Conservation (phyloP, 1,140 invertebrate species). For the Ectropis grisescens region DNA sequence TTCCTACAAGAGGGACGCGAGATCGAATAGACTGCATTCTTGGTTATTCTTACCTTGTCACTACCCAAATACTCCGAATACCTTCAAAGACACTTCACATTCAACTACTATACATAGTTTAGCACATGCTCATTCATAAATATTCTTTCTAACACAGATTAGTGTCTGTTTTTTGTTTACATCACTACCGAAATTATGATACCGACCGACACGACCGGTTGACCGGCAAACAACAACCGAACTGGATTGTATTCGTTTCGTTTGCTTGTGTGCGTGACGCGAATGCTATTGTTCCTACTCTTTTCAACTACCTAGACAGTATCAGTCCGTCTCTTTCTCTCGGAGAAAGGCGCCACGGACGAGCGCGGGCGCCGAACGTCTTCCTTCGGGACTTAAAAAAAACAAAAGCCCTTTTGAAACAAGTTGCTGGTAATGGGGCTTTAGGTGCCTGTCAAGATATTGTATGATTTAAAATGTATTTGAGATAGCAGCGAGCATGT, state of each 20-base stretch:
- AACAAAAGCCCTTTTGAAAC: constrained; percentile 60
- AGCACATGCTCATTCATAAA: constrained; percentile 26
- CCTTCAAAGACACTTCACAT: constrained; percentile 14
- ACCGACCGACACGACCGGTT: constrained; percentile 32
- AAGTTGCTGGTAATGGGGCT: constrained; percentile 50
- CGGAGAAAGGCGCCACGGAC: constrained; percentile 60
- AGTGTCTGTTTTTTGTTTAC: constrained; percentile 45
- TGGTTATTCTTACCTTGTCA: constrained; percentile 51
- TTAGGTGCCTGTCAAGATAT: constrained; percentile 44
- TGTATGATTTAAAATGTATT: constrained; percentile 26
- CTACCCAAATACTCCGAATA: constrained; percentile 10
- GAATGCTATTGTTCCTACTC: constrained; percentile 53
- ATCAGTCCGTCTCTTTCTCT: constrained; percentile 25
- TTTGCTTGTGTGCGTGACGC: constrained; percentile 29
- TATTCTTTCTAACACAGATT: constrained; percentile 28
- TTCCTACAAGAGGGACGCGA: constrained; percentile 55
- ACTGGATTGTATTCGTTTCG: constrained; percentile 57
- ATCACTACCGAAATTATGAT: constrained; percentile 37
- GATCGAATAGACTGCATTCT: constrained; percentile 52
- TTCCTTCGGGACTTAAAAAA: constrained; percentile 61
- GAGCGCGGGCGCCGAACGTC: constrained; percentile 54
- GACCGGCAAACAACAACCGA: constrained; percentile 48
- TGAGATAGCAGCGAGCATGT: constrained; percentile 10
- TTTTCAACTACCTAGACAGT: constrained; percentile 17
- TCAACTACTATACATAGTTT: constrained; percentile 37